Evolutionary conservation across 2,113 vertebrate genomes (phyloP).

Genomic region (Sapayoa aenigma): DNA sequence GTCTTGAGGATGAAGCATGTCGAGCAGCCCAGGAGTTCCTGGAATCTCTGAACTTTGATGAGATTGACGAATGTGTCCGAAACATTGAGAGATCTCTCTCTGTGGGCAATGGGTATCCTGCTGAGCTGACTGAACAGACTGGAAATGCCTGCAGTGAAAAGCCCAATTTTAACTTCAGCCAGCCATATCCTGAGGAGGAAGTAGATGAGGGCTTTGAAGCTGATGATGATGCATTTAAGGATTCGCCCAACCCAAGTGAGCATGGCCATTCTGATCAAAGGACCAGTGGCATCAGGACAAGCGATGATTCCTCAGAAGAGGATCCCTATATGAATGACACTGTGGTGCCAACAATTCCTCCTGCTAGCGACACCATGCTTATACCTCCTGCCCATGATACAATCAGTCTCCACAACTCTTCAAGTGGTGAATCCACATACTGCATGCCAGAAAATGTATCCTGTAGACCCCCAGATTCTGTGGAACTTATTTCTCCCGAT

Average conservation of each 20-base stretch:
- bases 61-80: slow-evolving; percentile 95
- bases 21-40: slow-evolving; percentile 94
- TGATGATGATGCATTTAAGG: slow-evolving; percentile 93
- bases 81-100: slow-evolving; percentile 91
- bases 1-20: slow-evolving; percentile 93
- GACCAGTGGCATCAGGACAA: slow-evolving; percentile 93
- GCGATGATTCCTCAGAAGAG: slow-evolving; percentile 95
- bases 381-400: slow-evolving; percentile 54
- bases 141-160: slow-evolving; percentile 41
- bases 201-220: slow-evolving; percentile 95
- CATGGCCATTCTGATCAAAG: slow-evolving; percentile 95
- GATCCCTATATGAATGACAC: slow-evolving; percentile 95
- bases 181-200: slow-evolving; percentile 85
- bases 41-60: slow-evolving; percentile 92
- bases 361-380: slow-evolving; percentile 42
- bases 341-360: slow-evolving; percentile 69
- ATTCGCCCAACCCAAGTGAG: slow-evolving; percentile 96
- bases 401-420: slow-evolving; percentile 72
- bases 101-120: slow-evolving; percentile 22
- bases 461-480: slow-evolving; percentile 68
- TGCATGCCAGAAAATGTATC: slow-evolving; percentile 76
- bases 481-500: slow-evolving; percentile 85
- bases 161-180: slow-evolving; percentile 82
- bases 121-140: slow-evolving; percentile 34
- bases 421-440: slow-evolving; percentile 80